phyloP scores from a whole-genome alignment of 2,888 invertebrate species.

The Bedellia somnulentella region DNA sequence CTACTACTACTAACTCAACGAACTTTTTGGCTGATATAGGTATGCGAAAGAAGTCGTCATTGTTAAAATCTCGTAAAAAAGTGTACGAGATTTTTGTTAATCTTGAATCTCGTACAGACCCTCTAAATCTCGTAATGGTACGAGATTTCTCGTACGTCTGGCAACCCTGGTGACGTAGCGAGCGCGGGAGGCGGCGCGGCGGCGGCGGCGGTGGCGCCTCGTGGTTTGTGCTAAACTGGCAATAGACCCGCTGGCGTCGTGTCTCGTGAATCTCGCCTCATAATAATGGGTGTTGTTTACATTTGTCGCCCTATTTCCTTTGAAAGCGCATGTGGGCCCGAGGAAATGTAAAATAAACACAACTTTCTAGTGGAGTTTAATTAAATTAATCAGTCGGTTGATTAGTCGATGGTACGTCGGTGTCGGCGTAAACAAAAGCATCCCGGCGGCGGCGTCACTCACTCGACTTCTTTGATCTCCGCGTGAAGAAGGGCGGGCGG shows the following conservation, averaged over 20 bases:
- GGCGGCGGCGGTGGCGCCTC: constrained; percentile 9
- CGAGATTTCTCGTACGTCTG: too few relatives aligned
- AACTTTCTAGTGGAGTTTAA: constrained; percentile 62
- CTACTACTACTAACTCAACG: too few relatives aligned
- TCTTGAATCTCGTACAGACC: too few relatives aligned
- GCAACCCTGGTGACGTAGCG: too few relatives aligned
- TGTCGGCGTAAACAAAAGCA: constrained; percentile 48
- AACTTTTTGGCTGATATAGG: too few relatives aligned
- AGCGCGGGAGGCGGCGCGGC: too few relatives aligned
- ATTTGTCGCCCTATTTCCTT: constrained; percentile 42
- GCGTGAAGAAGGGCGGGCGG: neutral
- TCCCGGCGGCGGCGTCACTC: constrained; percentile 19
- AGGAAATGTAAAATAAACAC: constrained; percentile 57
- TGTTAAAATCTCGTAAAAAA: too few relatives aligned
- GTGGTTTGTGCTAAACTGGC: too few relatives aligned
- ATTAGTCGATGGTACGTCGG: constrained; percentile 55
- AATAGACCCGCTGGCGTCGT: too few relatives aligned
- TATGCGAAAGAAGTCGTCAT: too few relatives aligned
- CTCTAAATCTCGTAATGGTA: too few relatives aligned
- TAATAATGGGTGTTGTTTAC: constrained; percentile 40
- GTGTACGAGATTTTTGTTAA: too few relatives aligned
- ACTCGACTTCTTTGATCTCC: constrained; percentile 39
- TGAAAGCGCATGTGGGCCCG: constrained; percentile 59
- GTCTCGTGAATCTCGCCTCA: constrained; percentile 17
- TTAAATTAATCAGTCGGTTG: constrained; percentile 61